Conservation (phyloP, 2,888 invertebrate genomes). For the Xanthorhoe designata region DNA sequence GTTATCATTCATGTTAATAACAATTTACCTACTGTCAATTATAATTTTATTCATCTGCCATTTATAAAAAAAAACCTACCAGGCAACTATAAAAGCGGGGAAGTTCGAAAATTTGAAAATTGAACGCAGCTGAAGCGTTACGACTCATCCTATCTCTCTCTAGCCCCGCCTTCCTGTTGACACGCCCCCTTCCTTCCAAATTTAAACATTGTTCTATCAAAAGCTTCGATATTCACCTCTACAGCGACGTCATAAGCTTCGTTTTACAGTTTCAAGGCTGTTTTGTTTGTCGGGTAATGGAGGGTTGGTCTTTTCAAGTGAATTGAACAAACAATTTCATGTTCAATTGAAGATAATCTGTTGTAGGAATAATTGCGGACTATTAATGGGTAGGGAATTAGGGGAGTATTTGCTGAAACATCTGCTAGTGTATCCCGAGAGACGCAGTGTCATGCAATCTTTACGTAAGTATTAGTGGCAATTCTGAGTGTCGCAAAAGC, state of each 20-base stretch:
- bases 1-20: constrained; percentile 14
- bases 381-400: constrained; percentile 7
- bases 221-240: constrained; percentile 33
- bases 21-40: constrained; percentile 16
- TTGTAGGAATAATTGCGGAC: constrained; percentile 22
- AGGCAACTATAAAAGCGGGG: constrained; percentile 40
- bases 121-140: constrained; percentile 42
- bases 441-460: background rate
- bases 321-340: constrained; percentile 25
- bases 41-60: constrained; percentile 21
- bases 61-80: constrained; percentile 39
- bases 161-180: constrained; percentile 70
- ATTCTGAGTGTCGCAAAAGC: no score
- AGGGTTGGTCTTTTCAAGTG: constrained; percentile 29
- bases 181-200: constrained; percentile 79
- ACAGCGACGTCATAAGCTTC: constrained; percentile 22
- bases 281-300: constrained; percentile 15
- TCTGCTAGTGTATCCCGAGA: background rate
- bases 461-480: no score
- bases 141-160: constrained; percentile 67
- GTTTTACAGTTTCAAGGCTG: constrained; percentile 15
- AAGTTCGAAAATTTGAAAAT: constrained; percentile 40
- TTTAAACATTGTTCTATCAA: constrained; percentile 55
- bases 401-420: background rate
- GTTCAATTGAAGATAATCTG: constrained; percentile 31